Evolutionary conservation across 2,888 invertebrate species (phyloP), one percentile per base, ranked within the genome.

Genomic region (Eristalinus sepulchralis): DNA sequence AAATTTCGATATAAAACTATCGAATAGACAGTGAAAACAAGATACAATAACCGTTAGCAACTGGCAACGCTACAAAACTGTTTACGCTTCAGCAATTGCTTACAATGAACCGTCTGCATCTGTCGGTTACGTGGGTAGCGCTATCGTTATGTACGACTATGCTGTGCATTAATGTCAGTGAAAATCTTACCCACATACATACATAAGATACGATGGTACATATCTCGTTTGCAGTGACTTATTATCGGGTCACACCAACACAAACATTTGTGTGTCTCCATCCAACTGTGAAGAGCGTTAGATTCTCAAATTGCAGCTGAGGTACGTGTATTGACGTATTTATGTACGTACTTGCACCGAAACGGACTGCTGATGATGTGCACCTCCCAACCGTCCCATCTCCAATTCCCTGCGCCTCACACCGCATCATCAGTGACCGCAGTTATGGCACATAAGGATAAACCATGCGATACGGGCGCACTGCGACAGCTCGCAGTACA

Each of bases 161-260:
- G 31, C 53, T 67, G 53, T 71, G 67, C 76, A 59, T 59, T 80
- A 67, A 71, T 33, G 81, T 39, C 72, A 81, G 81, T 81, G 68
- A 73, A 75, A 70, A 64, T 68, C 39, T 70, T 22, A 73, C 79
- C 27, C 34, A 64, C 71, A 39, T 10, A 6, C n/a, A 1, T 60
- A 4, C 22, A 47, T 47, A n/a, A 13, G 24, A 22, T 59, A 63
- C 33, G 34, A 53, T 31, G 27, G 68, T 63, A 72, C 39, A 83
- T 67, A 70, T 82, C 76, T 77, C 67, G 76, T 77, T 76, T 85
- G 57, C 73, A 83, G 71, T 70, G 70, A 85, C 64, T 82, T 77
- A 73, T 81, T 85, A 77, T 64, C 77, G 59, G 85, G 85, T 83
- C 78, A 83, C 85, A 82, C 78, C 73, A 85, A 82, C 72, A 73